Evolutionary conservation across 2,113 vertebrate genomes (phyloP).

Genomic region (Sclerurus mexicanus): DNA sequence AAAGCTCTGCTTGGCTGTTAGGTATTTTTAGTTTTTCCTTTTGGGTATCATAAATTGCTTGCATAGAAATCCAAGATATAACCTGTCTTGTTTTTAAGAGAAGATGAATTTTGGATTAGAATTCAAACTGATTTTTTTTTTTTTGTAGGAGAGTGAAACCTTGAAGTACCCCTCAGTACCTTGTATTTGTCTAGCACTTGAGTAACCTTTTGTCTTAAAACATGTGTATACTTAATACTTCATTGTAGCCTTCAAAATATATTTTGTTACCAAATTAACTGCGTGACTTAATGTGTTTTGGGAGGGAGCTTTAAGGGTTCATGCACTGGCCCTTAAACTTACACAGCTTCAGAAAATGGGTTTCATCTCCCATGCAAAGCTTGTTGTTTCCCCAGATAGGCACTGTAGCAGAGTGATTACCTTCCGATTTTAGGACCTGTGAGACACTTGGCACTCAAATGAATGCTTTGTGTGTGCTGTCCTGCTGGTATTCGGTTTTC

Average conservation of each 20-base stretch:
- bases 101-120: slow-evolving; percentile 15
- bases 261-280: background rate
- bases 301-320: background rate
- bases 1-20: slow-evolving; percentile 7
- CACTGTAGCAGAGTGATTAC: background rate
- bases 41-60: slow-evolving; percentile 11
- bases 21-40: background rate
- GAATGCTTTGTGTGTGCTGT: background rate
- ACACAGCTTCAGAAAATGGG: background rate
- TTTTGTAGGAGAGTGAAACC: background rate
- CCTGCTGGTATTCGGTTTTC: background rate
- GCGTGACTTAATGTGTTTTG: background rate
- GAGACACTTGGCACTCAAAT: background rate
- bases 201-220: background rate
- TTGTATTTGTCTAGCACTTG: background rate
- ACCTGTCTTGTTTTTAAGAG: background rate
- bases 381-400: background rate
- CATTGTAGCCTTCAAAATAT: background rate
- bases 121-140: background rate
- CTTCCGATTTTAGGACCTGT: background rate
- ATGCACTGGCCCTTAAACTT: background rate
- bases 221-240: background rate
- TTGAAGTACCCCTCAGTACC: background rate
- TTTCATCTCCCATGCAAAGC: background rate
- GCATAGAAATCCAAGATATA: background rate